These are phyloP conservation scores for Palythoa grandiflora DNA, from an alignment of 92 coral and sea anemone genomes.

Conservation along the genomic window DNA sequence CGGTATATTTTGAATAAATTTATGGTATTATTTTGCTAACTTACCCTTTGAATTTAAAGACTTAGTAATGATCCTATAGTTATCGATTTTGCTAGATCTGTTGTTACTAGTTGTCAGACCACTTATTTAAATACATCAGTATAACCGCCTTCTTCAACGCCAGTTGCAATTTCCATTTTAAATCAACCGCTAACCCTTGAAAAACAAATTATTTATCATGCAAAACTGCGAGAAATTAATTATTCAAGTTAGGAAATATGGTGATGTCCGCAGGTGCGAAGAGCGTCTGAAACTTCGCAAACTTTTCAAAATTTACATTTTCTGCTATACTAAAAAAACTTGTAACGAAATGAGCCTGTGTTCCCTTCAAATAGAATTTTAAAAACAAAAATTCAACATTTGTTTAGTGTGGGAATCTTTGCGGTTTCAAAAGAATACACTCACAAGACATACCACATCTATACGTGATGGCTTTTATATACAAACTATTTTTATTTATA, in stretches of 20 bases:
- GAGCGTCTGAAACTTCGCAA: background rate
- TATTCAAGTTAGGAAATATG: conserved; percentile 1
- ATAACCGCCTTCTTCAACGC: background rate
- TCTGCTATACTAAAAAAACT: too few relatives aligned
- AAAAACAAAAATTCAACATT: too few relatives aligned
- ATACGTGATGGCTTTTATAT: too few relatives aligned
- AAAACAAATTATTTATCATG: background rate
- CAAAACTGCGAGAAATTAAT: background rate
- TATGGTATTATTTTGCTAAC: background rate
- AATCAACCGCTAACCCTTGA: background rate
- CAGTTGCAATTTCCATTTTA: background rate
- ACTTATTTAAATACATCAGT: background rate
- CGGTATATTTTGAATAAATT: background rate
- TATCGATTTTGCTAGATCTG: background rate
- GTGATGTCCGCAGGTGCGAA: conserved; percentile 19
- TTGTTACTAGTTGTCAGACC: background rate
- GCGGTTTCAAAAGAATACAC: too few relatives aligned
- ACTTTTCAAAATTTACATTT: background rate
- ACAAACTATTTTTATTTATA: too few relatives aligned
- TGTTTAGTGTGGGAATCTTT: too few relatives aligned
- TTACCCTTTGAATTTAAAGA: background rate
- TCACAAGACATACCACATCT: too few relatives aligned
- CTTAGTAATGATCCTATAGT: background rate
- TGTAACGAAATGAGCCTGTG: too few relatives aligned
- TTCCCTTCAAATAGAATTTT: too few relatives aligned